Conservation (phyloP, 2,113 vertebrate genomes). For the Saiga tatarica region DNA sequence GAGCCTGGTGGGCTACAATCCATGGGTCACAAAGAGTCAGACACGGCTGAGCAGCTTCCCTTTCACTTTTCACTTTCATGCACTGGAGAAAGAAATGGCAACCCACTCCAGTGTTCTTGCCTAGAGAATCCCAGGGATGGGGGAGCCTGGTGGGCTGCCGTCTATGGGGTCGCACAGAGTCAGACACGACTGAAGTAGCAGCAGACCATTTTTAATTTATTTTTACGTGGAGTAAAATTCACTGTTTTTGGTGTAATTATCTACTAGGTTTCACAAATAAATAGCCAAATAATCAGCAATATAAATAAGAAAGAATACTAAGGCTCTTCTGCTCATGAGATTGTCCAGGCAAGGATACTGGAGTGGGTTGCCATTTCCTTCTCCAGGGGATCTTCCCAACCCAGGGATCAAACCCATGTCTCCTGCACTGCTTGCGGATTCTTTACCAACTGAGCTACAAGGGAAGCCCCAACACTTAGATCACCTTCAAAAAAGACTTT, state of each 20-base stretch:
- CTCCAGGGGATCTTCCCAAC: neutral
- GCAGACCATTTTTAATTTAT: neutral
- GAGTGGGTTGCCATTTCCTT: neutral
- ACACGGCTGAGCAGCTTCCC: too few species aligned
- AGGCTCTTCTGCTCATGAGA: neutral
- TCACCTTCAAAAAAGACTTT: neutral
- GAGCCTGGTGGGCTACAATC: too few species aligned
- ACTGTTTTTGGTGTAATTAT: neutral
- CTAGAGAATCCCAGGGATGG: too few species aligned
- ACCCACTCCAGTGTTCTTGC: too few species aligned
- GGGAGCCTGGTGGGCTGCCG: too few species aligned
- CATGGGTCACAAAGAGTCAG: too few species aligned
- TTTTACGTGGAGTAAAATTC: neutral
- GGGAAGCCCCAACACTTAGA: neutral
- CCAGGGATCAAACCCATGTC: neutral
- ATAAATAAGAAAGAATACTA: neutral
- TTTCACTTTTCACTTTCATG: too few species aligned
- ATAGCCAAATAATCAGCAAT: neutral
- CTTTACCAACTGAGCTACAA: neutral
- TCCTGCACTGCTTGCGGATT: neutral
- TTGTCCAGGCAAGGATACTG: neutral
- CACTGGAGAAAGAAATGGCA: too few species aligned
- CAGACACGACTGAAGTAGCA: too few species aligned
- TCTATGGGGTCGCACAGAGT: too few species aligned
- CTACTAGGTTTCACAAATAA: neutral